Evolutionary conservation across 2,797 vertebrate species (phyloP).

Genomic region (Trachurus trachurus): DNA sequence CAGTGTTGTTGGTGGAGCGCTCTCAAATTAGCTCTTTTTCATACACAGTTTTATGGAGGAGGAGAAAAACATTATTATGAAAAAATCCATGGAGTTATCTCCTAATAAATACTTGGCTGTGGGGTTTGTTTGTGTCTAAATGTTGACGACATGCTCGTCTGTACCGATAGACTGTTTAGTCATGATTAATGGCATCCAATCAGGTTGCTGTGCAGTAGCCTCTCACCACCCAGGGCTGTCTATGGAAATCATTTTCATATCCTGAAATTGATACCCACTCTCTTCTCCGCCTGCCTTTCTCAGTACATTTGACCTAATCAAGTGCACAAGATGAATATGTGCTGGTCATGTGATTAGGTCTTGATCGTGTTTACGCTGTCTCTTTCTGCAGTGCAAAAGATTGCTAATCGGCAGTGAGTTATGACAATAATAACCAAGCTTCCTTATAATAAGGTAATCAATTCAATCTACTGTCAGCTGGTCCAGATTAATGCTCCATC

Average conservation of each 20-base stretch:
- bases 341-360: conserved; percentile 74
- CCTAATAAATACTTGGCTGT: conserved; percentile 31
- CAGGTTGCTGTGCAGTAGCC: conserved; percentile 53
- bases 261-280: conserved; percentile 76
- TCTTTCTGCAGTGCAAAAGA: conserved; percentile 69
- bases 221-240: conserved; percentile 71
- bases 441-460: conserved; percentile 88
- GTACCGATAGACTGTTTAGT: conserved; percentile 50
- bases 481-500: conserved; percentile 77
- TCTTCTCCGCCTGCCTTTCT: conserved; percentile 60
- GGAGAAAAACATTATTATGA: conserved; percentile 3
- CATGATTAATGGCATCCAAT: conserved; percentile 77
- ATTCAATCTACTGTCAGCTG: conserved; percentile 87
- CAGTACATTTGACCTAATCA: conserved; percentile 79
- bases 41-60: not conserved
- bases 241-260: conserved; percentile 78
- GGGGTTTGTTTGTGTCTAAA: conserved; percentile 43
- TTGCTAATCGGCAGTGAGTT: conserved; percentile 86
- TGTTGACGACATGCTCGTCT: conserved; percentile 34
- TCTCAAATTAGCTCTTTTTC: not conserved
- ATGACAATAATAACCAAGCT: conserved; percentile 87
- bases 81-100: conserved; percentile 11
- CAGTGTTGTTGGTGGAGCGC: conserved; percentile 7
- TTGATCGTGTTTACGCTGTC: conserved; percentile 78
- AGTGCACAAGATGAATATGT: conserved; percentile 78